phyloP scores from a whole-genome alignment of 92 coral and sea anemone species.

The Epizoanthus ramosus region DNA sequence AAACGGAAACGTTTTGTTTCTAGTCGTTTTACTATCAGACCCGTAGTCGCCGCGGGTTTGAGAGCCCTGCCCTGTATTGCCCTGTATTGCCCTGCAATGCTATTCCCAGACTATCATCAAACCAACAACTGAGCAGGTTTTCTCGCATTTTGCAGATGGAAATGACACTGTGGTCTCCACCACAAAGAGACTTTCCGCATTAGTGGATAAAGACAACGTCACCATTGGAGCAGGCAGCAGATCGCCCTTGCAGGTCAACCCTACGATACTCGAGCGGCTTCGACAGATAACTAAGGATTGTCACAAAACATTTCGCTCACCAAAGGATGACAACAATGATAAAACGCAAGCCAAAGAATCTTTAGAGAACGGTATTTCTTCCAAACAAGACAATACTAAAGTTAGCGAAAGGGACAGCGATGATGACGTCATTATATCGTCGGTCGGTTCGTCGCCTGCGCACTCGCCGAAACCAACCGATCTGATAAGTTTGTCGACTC shows the following conservation, averaged over 20 bases:
- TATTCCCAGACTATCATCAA: too few species aligned
- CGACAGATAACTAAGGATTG: conserved; percentile 57
- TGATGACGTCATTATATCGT: conserved; percentile 86
- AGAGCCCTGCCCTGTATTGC: too few species aligned
- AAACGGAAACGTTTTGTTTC: background rate
- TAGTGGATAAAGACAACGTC: background rate
- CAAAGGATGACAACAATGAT: conserved; percentile 7
- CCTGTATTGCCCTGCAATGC: too few species aligned
- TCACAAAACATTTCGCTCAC: conserved; percentile 35
- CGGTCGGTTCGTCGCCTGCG: conserved; percentile 97
- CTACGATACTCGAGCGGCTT: conserved; percentile 46
- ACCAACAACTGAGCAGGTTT: too few species aligned
- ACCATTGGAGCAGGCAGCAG: background rate
- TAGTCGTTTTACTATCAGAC: background rate
- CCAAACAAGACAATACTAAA: conserved; percentile 35
- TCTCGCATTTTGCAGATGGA: conserved; percentile 8
- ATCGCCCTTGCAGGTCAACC: conserved; percentile 49
- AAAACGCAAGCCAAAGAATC: conserved; percentile 14
- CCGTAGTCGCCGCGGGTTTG: too few species aligned
- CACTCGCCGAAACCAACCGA: conserved; percentile 89
- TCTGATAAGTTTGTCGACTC: conserved; percentile 76
- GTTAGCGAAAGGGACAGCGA: conserved; percentile 28
- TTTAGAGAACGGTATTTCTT: conserved; percentile 10
- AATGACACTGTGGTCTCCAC: background rate
- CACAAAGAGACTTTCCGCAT: background rate